Base-by-base conservation (phyloP, 2,113 vertebrate species). In the Pristiophorus japonicus region DNA sequence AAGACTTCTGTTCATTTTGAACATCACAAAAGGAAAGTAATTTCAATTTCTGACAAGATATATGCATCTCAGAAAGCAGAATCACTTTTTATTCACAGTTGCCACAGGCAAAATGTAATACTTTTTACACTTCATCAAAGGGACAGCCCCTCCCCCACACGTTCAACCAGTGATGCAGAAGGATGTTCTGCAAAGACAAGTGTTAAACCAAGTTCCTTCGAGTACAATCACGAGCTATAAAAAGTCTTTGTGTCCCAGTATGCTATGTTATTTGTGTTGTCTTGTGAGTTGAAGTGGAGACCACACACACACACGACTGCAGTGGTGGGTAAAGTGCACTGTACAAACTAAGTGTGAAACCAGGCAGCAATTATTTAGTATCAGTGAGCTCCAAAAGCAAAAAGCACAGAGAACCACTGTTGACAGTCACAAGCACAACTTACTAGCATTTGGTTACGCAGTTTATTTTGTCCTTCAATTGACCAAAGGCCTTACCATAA, bases 241-340 rank as follows among this genome's bases (percentile, higher is more conserved):
- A 70, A 92, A 94, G 47, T 34, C 42, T 51, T 94, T 47, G 24
- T 30, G 24, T 51, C 66, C 93, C 65, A 94, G 66, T 47, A 70
- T 73, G 88, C 34, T 62, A 55, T 1, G 34, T 62, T 63, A 65
- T 94, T 70, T 94, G 66, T 70, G 22, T 70, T 73, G 12, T 51
- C 93, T 55, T 94, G 93, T 51, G 42, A 94, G 93, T 30, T 70
- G 66, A 94, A 73, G 38, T 27, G 65, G 42, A 94, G 93, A 94
- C 93, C 93, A 94, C 93, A 92, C 88, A 94, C 93, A 92, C 88
- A 94, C 66, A 47, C 2, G n/a, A 94, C 62, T 51, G 63, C 92
- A 47, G 42, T 67, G 92, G n/a, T 27, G 11, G 38, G 78, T 62
- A n/a, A 63, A 95, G 51, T 55, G 34, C 81, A 3, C 95, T 84